Evolutionary conservation across 2,888 invertebrate genomes (phyloP).

Genomic region (Mactromeris polynyma): DNA sequence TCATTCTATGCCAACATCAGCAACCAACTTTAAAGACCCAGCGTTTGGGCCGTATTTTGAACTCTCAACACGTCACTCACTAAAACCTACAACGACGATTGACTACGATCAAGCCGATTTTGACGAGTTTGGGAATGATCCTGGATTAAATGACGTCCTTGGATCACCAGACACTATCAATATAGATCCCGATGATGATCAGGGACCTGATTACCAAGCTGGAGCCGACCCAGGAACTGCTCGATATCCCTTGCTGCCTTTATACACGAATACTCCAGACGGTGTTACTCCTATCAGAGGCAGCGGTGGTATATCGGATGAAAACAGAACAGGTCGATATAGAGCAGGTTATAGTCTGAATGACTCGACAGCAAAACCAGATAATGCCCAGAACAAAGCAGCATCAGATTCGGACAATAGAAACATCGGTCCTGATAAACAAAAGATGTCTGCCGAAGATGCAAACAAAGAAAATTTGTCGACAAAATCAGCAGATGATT

Average conservation of each 20-base stretch:
- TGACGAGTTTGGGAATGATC: slow-evolving; percentile 59
- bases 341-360: slow-evolving; percentile 18
- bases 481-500: background rate
- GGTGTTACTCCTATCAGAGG: background rate
- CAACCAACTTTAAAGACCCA: background rate
- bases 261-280: slow-evolving; percentile 2
- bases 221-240: background rate
- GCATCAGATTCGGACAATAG: background rate
- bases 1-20: slow-evolving; percentile 17
- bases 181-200: slow-evolving; percentile 21
- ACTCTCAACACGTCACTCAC: slow-evolving; percentile 20
- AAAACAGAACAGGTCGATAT: background rate
- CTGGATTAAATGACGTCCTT: slow-evolving; percentile 33
- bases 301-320: slow-evolving; percentile 26
- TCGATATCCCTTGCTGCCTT: background rate
- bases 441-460: background rate
- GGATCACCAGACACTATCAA: slow-evolving; percentile 23
- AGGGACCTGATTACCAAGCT: slow-evolving; percentile 21
- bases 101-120: slow-evolving; percentile 68
- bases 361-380: slow-evolving; percentile 8
- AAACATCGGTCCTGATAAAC: background rate
- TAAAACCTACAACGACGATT: slow-evolving; percentile 55
- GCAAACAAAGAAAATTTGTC: background rate
- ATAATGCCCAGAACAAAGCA: background rate
- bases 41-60: background rate